Evolutionary conservation across 1,140 invertebrate species (phyloP).

Genomic region (Drosophila suzukii): DNA sequence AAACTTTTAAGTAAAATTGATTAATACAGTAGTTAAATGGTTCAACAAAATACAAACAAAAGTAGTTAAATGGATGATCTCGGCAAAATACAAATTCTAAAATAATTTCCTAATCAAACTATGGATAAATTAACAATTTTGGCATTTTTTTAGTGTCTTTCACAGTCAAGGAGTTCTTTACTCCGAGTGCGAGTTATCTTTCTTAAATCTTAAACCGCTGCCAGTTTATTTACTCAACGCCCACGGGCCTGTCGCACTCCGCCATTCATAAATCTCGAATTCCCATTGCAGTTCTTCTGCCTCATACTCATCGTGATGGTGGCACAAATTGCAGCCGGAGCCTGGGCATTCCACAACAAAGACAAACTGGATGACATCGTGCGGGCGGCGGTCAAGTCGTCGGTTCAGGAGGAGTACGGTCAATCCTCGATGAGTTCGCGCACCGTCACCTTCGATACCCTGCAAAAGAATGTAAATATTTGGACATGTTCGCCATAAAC

Average conservation of each 20-base stretch:
- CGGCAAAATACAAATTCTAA: not conserved
- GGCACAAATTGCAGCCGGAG: slow-evolving; percentile 90
- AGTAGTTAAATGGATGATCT: no score
- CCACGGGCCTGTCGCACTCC: not conserved
- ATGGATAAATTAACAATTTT: no score
- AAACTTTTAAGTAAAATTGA: no score
- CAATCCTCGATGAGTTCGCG: slow-evolving; percentile 86
- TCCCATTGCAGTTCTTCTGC: slow-evolving; percentile 88
- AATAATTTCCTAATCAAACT: no score
- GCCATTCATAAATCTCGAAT: slow-evolving; percentile 61
- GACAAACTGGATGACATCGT: slow-evolving; percentile 88
- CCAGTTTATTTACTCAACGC: slow-evolving; percentile 37
- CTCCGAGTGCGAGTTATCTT: slow-evolving; percentile 8
- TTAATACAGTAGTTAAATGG: no score
- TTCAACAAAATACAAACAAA: no score
- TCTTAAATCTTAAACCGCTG: slow-evolving; percentile 10
- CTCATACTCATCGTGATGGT: slow-evolving; percentile 91
- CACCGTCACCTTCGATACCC: slow-evolving; percentile 88
- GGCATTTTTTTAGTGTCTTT: no score
- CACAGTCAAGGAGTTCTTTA: not conserved
- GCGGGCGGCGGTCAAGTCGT: slow-evolving; percentile 87
- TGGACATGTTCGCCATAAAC: not conserved
- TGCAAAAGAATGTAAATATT: slow-evolving; percentile 87
- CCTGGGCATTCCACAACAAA: slow-evolving; percentile 90
- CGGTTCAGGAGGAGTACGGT: slow-evolving; percentile 90